Percentiles rank a stretch among this genome's conserved stretches.
phyloP scores from a whole-genome alignment of 2,888 invertebrate genomes.

The Eupithecia insigniata region DNA sequence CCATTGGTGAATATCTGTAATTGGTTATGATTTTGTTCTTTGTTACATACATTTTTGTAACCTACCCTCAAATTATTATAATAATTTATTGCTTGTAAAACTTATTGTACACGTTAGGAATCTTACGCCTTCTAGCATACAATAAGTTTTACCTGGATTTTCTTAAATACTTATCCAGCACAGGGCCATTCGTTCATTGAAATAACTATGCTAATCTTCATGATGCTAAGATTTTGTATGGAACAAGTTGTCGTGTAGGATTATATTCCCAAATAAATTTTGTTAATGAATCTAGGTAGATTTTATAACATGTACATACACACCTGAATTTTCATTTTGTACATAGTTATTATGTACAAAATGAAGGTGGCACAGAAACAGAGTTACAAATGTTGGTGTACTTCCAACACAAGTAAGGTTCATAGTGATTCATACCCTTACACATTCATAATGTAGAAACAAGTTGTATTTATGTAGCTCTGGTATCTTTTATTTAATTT shows the following conservation, averaged over 20 bases:
- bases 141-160: too few relatives aligned
- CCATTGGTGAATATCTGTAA: conserved; percentile 25
- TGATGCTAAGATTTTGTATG: neutral
- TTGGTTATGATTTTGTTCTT: neutral
- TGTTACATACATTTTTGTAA: neutral
- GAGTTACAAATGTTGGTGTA: neutral
- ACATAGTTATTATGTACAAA: neutral
- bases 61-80: conserved; percentile 22
- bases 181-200: neutral
- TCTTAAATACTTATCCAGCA: neutral
- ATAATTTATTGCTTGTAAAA: neutral
- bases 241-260: neutral
- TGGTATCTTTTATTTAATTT: neutral
- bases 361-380: neutral
- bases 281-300: neutral
- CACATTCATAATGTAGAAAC: neutral
- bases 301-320: neutral
- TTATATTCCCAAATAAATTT: neutral
- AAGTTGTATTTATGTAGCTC: neutral
- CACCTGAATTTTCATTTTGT: too few relatives aligned
- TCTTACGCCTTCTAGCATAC: too few relatives aligned
- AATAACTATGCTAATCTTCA: neutral
- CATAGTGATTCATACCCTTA: too few relatives aligned
- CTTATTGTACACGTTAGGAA: too few relatives aligned
- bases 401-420: too few relatives aligned